phyloP scores from a whole-genome alignment of 64 coral and sea anemone genomes.

The Orbicella faveolata region DNA sequence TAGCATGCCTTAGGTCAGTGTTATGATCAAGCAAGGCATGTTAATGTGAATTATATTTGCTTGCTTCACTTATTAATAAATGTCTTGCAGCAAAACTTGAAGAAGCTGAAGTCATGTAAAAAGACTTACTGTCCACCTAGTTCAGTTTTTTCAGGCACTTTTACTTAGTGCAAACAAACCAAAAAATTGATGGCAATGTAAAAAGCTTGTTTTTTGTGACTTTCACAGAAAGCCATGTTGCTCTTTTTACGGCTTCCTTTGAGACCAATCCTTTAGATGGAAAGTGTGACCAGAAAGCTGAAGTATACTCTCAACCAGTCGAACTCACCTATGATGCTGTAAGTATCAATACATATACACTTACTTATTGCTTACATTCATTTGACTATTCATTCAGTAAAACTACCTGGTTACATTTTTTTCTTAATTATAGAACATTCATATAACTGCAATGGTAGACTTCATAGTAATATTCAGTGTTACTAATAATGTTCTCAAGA shows the following conservation, averaged over 20 bases:
- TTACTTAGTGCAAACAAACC: background rate
- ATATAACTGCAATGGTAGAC: background rate
- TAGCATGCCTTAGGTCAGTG: too few relatives aligned
- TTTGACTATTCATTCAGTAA: too few relatives aligned
- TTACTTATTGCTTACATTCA: too few relatives aligned
- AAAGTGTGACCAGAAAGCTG: slow-evolving; percentile 93
- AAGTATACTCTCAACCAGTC: slow-evolving; percentile 74
- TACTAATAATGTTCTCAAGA: too few relatives aligned
- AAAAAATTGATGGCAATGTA: background rate
- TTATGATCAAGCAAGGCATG: too few relatives aligned
- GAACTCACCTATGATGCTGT: slow-evolving; percentile 91
- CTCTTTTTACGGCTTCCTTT: slow-evolving; percentile 82
- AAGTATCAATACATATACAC: slow-evolving; percentile 31
- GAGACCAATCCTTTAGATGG: slow-evolving; percentile 98
- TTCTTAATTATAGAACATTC: background rate
- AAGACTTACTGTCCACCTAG: background rate
- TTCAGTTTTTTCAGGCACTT: background rate
- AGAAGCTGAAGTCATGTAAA: too few relatives aligned
- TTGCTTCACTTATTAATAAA: too few relatives aligned
- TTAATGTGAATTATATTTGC: too few relatives aligned
- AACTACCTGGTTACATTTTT: too few relatives aligned
- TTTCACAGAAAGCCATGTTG: slow-evolving; percentile 8
- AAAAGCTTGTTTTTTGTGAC: background rate
- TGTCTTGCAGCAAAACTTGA: too few relatives aligned
- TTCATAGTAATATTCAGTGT: too few relatives aligned